Conservation (phyloP, 2,888 invertebrate genomes). For the Cylindroiulus punctatus region DNA sequence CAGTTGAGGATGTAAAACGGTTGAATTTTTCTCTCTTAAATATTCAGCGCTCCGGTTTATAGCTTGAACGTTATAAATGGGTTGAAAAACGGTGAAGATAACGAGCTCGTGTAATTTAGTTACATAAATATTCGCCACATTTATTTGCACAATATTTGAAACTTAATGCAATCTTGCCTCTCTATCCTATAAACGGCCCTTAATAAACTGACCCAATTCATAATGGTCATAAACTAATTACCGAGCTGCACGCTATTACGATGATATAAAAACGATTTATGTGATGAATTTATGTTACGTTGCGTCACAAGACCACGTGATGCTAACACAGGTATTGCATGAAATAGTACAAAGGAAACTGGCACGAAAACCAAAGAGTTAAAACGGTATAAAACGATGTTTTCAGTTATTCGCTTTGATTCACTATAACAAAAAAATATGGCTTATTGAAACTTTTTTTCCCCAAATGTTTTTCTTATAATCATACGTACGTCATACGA, state of each 20-base stretch:
- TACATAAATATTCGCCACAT: neutral
- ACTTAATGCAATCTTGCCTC: neutral
- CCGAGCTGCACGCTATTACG: neutral
- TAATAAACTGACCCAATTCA: constrained; percentile 19
- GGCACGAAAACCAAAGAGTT: neutral
- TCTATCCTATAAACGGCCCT: neutral
- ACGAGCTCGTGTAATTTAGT: neutral
- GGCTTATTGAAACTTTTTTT: too few relatives aligned
- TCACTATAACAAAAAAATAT: too few relatives aligned
- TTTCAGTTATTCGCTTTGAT: too few relatives aligned
- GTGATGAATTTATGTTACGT: neutral
- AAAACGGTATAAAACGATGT: neutral
- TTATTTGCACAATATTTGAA: neutral
- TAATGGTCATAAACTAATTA: neutral
- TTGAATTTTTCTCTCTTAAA: too few relatives aligned
- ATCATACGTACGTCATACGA: too few relatives aligned
- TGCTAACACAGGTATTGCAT: too few relatives aligned
- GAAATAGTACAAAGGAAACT: neutral
- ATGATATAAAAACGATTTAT: neutral
- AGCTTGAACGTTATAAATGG: neutral
- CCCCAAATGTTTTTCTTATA: too few relatives aligned
- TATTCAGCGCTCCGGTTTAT: neutral
- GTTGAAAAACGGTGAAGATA: neutral
- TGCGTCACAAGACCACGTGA: neutral
- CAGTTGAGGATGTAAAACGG: neutral